Base-by-base conservation (phyloP, 1,140 invertebrate genomes). In the Nebria ingens region DNA sequence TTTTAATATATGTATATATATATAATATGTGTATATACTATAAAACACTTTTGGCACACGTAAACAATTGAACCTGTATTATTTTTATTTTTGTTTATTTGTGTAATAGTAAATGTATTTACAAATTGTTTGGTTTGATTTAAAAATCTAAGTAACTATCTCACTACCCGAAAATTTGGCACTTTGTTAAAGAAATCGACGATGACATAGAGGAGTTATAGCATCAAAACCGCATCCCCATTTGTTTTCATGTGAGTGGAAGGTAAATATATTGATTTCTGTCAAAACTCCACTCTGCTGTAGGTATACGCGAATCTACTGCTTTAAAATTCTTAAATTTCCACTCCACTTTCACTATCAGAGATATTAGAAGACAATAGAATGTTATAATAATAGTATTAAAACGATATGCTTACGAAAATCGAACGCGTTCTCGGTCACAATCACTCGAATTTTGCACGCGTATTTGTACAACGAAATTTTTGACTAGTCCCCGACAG, bases 401-500 rank as follows among this genome's bases (percentile, higher is more conserved):
- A 45, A 45, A 45, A 45, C 40, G 40, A 45, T 45, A 45, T 45
- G 40, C 40, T 21, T 22, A 20, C 52, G 21, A 34, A 15, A 19
- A 51, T 52, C 56, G 55, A 49, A 21, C 25, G 23, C 49, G 19
- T 51, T 34, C 25, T 34, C 25, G n/a, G n/a, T n/a, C n/a, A n/a
- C n/a, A n/a, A n/a, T n/a, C n/a, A n/a, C n/a, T n/a, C n/a, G n/a
- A n/a, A n/a, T n/a, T n/a, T n/a, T n/a, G n/a, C n/a, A n/a, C n/a
- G n/a, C n/a, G n/a, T n/a, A n/a, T n/a, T n/a, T n/a, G n/a, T n/a
- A n/a, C n/a, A n/a, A n/a, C n/a, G n/a, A n/a, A n/a, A n/a, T n/a
- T n/a, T n/a, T n/a, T n/a, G n/a, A n/a, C n/a, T n/a, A n/a, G n/a
- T n/a, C n/a, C n/a, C n/a, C n/a, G n/a, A n/a, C n/a, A n/a, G n/a